These are phyloP conservation scores for Drosophila trichaetosa DNA, from an alignment of 2,888 invertebrate genomes.

Conservation along the genomic window DNA sequence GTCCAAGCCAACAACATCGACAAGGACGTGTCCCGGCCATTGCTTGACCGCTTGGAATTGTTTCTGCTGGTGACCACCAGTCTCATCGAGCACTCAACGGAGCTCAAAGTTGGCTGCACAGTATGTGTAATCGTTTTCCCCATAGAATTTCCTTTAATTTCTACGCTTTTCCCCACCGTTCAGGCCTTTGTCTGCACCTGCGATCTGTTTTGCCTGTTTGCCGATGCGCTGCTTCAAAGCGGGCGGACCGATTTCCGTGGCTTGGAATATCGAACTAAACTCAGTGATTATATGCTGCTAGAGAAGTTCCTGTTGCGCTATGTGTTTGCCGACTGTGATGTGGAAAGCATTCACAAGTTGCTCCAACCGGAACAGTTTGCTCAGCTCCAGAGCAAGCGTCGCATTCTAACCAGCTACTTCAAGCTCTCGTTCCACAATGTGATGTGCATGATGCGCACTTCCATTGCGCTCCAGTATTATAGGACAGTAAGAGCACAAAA, in stretches of 20 bases:
- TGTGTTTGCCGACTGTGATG: conserved; percentile 12
- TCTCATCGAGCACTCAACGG: conserved; percentile 6
- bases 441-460: conserved; percentile 54
- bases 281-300: conserved; percentile 32
- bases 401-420: conserved; percentile 47
- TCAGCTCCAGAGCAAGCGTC: conserved; percentile 36
- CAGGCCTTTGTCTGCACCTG: conserved; percentile 51
- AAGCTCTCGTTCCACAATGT: conserved; percentile 53
- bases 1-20: background rate
- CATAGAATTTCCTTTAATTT: no score
- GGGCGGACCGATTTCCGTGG: background rate
- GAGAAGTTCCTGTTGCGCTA: conserved; percentile 39
- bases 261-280: conserved; percentile 35
- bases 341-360: background rate
- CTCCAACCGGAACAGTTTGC: background rate
- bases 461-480: conserved; percentile 43
- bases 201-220: conserved; percentile 52
- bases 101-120: background rate
- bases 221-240: conserved; percentile 9
- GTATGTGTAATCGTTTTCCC: conserved; percentile 26
- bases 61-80: conserved; percentile 21
- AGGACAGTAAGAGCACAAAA: conserved; percentile 37
- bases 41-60: conserved; percentile 30
- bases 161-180: background rate
- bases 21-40: background rate